phyloP scores from a whole-genome alignment of 1,140 invertebrate genomes.

The Whitmania pigra region DNA sequence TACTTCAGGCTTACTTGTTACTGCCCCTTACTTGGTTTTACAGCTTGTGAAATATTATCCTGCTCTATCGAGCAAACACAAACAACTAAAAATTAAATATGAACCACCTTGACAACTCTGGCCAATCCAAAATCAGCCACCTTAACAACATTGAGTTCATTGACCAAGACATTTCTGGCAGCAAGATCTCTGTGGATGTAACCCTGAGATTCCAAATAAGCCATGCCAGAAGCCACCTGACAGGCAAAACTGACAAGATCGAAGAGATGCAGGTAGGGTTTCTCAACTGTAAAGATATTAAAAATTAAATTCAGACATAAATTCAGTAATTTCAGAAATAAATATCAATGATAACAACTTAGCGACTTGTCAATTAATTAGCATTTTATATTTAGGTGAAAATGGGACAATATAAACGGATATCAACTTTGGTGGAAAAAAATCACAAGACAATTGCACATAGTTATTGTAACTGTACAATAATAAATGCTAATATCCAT shows the following conservation, averaged over 20 bases:
- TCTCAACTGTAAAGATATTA: too few relatives aligned
- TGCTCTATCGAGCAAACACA: slow-evolving; percentile 65
- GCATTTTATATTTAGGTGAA: too few relatives aligned
- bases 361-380: too few relatives aligned
- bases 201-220: slow-evolving; percentile 95
- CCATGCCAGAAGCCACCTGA: slow-evolving; percentile 94
- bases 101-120: slow-evolving; percentile 62
- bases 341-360: too few relatives aligned
- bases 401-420: too few relatives aligned
- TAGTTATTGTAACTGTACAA: too few relatives aligned
- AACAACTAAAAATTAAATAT: too few relatives aligned
- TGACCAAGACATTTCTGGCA: slow-evolving; percentile 82
- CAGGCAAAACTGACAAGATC: neutral
- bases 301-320: too few relatives aligned
- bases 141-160: slow-evolving; percentile 78
- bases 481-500: slow-evolving; percentile 35
- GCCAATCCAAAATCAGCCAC: slow-evolving; percentile 89
- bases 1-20: too few relatives aligned
- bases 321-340: too few relatives aligned
- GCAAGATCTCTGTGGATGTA: slow-evolving; percentile 70
- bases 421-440: slow-evolving; percentile 64
- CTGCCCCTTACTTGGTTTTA: too few relatives aligned
- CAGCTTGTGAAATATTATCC: too few relatives aligned
- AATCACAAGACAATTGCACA: neutral
- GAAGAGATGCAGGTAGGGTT: slow-evolving; percentile 1